Percentiles rank a stretch among this genome's conserved stretches.
Conservation (phyloP, 2,797 vertebrate genomes). For the Tragelaphus oryx region DNA sequence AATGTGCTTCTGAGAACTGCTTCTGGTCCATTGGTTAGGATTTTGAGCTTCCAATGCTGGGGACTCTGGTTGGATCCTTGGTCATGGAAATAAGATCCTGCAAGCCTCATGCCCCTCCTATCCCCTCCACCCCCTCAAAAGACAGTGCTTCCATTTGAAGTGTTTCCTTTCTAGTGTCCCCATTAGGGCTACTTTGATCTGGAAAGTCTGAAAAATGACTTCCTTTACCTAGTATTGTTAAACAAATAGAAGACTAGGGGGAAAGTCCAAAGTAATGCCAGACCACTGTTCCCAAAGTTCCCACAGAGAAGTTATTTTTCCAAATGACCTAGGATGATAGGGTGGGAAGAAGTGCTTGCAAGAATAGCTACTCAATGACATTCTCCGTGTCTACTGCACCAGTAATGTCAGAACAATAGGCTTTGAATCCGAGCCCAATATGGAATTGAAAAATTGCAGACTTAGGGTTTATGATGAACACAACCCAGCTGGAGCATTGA, state of each 20-base stretch:
- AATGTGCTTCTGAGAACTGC: neutral
- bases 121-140: accelerated
- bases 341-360: neutral
- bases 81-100: neutral
- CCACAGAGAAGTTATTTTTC: slow-evolving; percentile 39
- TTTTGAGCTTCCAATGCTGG: neutral
- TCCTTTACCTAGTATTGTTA: neutral
- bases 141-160: neutral
- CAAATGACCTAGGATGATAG: slow-evolving; percentile 51
- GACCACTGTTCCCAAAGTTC: slow-evolving; percentile 48
- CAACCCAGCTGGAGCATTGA: slow-evolving; percentile 62
- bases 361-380: slow-evolving; percentile 25
- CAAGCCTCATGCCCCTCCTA: neutral
- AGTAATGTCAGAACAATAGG: slow-evolving; percentile 20
- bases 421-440: slow-evolving; percentile 53
- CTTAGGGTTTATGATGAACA: slow-evolving; percentile 57
- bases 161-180: slow-evolving; percentile 6
- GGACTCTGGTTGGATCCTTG: neutral
- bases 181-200: slow-evolving; percentile 21
- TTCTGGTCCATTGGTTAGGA: neutral
- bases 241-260: slow-evolving; percentile 16
- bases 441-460: slow-evolving; percentile 64
- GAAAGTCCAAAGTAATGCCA: slow-evolving; percentile 47
- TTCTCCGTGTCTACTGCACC: neutral
- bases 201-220: slow-evolving; percentile 26